These are phyloP conservation scores for Gymnobelideus leadbeateri DNA, from an alignment of 2,113 vertebrate genomes.

Conservation along the genomic window DNA sequence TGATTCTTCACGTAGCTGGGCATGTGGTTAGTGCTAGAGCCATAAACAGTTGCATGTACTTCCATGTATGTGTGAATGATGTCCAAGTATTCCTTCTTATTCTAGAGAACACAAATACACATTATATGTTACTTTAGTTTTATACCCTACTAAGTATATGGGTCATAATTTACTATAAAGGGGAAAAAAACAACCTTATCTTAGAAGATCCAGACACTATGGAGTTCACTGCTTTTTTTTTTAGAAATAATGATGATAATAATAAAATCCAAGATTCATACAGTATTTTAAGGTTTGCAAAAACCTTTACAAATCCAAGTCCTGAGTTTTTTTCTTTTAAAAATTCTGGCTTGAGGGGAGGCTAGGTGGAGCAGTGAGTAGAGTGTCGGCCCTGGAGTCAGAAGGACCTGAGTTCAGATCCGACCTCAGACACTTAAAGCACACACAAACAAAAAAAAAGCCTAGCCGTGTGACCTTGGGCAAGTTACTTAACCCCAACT, in stretches of 20 bases:
- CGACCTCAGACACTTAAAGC: too few relatives aligned
- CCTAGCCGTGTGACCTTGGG: too few relatives aligned
- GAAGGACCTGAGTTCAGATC: too few relatives aligned
- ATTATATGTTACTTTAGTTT: background rate
- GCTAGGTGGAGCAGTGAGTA: too few relatives aligned
- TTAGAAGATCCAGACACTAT: background rate
- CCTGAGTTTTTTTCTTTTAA: constrained; percentile 27
- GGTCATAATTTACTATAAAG: background rate
- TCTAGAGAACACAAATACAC: constrained; percentile 82
- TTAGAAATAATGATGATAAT: background rate
- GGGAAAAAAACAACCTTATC: background rate
- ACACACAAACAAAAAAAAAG: too few relatives aligned
- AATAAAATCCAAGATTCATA: background rate
- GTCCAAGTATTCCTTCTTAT: constrained; percentile 96
- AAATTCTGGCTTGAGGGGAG: constrained; percentile 10
- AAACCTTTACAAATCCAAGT: background rate
- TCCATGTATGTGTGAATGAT: constrained; percentile 97
- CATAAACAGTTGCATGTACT: constrained; percentile 96
- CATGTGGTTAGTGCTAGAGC: constrained; percentile 94
- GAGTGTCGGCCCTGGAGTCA: too few relatives aligned
- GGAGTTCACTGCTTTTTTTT: background rate
- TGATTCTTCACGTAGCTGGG: constrained; percentile 97
- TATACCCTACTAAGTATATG: background rate
- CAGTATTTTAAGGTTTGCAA: background rate
- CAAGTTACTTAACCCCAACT: too few relatives aligned